These are phyloP conservation scores for Gryon sp. DNA, from an alignment of 1,140 invertebrate species.

Conservation along the genomic window DNA sequence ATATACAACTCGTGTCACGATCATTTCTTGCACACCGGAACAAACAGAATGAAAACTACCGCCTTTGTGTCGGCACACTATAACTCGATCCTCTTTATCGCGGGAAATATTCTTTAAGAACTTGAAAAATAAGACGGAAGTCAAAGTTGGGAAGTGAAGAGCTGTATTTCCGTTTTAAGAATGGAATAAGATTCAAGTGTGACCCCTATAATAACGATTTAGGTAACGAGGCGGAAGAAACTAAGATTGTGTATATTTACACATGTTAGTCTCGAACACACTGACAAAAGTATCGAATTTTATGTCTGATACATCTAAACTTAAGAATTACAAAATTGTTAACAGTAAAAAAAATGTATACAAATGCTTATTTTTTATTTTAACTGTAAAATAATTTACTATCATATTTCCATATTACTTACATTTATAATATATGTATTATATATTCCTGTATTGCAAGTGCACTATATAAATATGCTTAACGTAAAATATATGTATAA, in stretches of 20 bases:
- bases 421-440: no score
- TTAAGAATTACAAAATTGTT: no score
- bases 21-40: conserved; percentile 71
- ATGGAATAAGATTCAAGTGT: conserved; percentile 36
- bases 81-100: conserved; percentile 74
- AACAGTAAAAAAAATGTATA: no score
- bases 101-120: conserved; percentile 75
- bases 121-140: conserved; percentile 73
- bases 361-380: no score
- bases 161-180: conserved; percentile 34
- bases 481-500: no score
- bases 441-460: no score
- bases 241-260: conserved; percentile 46
- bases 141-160: conserved; percentile 69
- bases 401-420: no score
- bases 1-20: conserved; percentile 72
- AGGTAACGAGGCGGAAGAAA: conserved; percentile 46
- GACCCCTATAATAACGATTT: conserved; percentile 61
- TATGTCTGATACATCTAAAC: conserved; percentile 9
- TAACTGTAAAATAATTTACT: no score
- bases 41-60: conserved; percentile 73
- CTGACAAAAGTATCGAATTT: conserved; percentile 12
- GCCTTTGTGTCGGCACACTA: conserved; percentile 66
- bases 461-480: no score
- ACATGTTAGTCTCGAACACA: conserved; percentile 9